phyloP scores from a whole-genome alignment of 1,140 invertebrate genomes.

The Drosophila quadrilineata region DNA sequence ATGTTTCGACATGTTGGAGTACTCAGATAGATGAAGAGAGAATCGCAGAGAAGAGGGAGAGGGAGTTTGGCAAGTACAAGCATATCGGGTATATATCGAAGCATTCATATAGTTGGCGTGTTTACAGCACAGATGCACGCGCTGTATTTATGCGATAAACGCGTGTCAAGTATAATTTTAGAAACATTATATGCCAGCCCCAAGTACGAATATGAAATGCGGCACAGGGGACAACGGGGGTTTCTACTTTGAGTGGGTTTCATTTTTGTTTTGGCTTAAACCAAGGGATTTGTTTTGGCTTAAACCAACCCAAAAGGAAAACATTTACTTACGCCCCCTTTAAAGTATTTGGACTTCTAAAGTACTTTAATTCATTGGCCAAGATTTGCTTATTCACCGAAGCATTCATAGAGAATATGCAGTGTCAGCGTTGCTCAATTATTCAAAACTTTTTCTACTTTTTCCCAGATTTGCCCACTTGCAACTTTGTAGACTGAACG shows the following conservation, averaged over 20 bases:
- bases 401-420: conserved; percentile 29
- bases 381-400: conserved; percentile 13
- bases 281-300: neutral
- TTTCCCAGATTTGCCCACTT: conserved; percentile 47
- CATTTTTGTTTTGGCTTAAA: neutral
- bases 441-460: conserved; percentile 14
- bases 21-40: neutral
- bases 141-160: conserved; percentile 48
- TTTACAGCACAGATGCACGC: conserved; percentile 20
- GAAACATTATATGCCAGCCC: conserved; percentile 25
- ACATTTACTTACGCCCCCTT: too few relatives aligned
- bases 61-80: too few relatives aligned
- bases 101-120: conserved; percentile 13
- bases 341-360: neutral
- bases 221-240: neutral
- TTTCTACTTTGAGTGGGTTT: neutral
- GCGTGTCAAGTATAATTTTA: conserved; percentile 44
- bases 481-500: conserved; percentile 49
- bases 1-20: conserved; percentile 5
- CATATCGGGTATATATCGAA: too few relatives aligned
- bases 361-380: neutral
- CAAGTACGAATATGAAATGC: conserved; percentile 23
- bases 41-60: neutral
- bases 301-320: too few relatives aligned
- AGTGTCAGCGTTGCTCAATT: conserved; percentile 57